Percentiles rank a stretch among this genome's conserved stretches.
phyloP scores from a whole-genome alignment of 2,113 vertebrate species.

The Pardalotus punctatus region DNA sequence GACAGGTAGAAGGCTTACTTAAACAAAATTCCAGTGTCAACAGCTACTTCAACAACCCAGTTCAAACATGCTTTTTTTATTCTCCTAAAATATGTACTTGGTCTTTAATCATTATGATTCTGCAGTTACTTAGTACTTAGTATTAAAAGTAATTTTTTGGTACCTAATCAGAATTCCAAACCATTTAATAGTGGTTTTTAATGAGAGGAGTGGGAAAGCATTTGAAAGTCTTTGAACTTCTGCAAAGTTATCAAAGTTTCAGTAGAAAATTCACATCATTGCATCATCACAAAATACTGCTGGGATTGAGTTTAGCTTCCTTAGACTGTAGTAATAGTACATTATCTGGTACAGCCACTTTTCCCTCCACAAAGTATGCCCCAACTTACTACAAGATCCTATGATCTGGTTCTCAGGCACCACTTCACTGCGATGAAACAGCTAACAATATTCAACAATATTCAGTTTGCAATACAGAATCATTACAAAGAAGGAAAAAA shows the following conservation, averaged over 20 bases:
- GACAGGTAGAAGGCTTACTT: background rate
- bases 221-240: background rate
- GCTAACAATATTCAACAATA: background rate
- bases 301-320: background rate
- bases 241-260: background rate
- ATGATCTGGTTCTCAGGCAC: background rate
- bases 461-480: background rate
- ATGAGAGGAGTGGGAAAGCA: background rate
- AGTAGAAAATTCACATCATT: background rate
- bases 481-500: background rate
- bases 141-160: background rate
- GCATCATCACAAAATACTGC: background rate
- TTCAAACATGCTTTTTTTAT: background rate
- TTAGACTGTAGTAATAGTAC: background rate
- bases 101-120: background rate
- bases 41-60: background rate
- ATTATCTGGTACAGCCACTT: background rate
- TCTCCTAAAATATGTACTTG: background rate
- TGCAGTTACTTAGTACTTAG: background rate
- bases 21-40: background rate
- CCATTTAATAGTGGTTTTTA: background rate
- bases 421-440: background rate
- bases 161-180: background rate
- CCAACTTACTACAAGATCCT: background rate
- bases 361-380: background rate